These are phyloP conservation scores for Leptinotarsa texana DNA, from an alignment of 1,140 invertebrate species.

Conservation along the genomic window DNA sequence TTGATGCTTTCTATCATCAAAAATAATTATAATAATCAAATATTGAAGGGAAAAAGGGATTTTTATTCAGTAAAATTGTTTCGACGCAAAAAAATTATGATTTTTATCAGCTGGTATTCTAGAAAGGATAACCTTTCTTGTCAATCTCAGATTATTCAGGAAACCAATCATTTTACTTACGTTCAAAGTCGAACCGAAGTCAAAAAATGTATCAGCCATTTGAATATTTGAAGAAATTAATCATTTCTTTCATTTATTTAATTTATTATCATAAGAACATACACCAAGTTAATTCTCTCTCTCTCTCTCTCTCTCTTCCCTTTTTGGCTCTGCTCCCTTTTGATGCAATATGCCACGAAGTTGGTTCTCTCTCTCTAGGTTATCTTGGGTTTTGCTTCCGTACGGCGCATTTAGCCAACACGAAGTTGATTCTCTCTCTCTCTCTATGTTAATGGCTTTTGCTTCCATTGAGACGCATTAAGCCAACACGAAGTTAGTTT, in stretches of 20 bases:
- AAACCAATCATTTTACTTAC: conserved; percentile 59
- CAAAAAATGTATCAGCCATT: conserved; percentile 85
- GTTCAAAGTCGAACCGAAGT: conserved; percentile 73
- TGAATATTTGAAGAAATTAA: conserved; percentile 56
- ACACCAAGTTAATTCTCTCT: neutral
- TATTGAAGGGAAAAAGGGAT: neutral
- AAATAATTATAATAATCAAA: neutral
- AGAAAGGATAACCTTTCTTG: neutral
- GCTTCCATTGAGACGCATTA: too few relatives aligned
- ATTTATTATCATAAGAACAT: conserved; percentile 1
- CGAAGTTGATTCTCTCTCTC: too few relatives aligned
- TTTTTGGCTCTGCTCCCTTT: too few relatives aligned
- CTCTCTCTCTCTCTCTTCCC: neutral
- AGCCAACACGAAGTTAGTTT: too few relatives aligned
- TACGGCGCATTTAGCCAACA: too few relatives aligned
- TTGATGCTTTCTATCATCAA: neutral
- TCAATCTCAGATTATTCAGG: neutral
- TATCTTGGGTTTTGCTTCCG: too few relatives aligned
- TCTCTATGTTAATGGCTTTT: too few relatives aligned
- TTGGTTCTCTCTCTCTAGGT: too few relatives aligned
- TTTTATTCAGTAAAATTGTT: neutral
- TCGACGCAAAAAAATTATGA: neutral
- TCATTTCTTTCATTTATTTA: conserved; percentile 41
- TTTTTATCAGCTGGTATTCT: neutral
- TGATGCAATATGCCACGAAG: too few relatives aligned